Conservation (phyloP, 2,113 vertebrate genomes). For the Oenanthe melanoleuca region DNA sequence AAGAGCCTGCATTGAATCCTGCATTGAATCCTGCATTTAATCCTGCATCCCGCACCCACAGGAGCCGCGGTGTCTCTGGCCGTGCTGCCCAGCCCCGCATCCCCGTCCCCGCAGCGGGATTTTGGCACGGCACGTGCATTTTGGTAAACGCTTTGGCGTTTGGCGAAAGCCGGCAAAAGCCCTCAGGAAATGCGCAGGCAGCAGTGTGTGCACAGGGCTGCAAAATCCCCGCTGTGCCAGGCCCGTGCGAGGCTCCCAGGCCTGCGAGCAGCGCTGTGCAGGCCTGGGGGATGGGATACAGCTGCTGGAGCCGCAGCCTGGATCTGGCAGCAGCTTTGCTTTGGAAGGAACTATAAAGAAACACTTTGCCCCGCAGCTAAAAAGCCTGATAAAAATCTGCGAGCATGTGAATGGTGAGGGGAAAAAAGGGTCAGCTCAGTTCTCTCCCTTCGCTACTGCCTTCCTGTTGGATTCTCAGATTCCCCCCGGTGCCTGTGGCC, state of each 20-base stretch:
- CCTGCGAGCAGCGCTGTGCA: background rate
- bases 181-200: background rate
- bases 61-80: fast-evolving
- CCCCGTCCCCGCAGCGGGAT: fast-evolving
- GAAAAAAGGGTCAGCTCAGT: conserved; percentile 40
- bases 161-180: background rate
- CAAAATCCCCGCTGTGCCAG: background rate
- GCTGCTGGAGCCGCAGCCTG: conserved; percentile 17
- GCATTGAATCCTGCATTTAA: no score
- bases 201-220: fast-evolving
- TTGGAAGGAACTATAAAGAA: conserved; percentile 62
- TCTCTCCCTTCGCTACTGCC: background rate
- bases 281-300: conserved; percentile 37
- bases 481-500: background rate
- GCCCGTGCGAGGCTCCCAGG: background rate
- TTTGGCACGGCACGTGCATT: fast-evolving
- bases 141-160: background rate
- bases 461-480: background rate
- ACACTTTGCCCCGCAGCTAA: conserved; percentile 44
- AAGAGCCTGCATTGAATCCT: background rate
- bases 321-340: conserved; percentile 31
- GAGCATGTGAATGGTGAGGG: conserved; percentile 55
- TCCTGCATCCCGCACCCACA: background rate
- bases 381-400: conserved; percentile 63
- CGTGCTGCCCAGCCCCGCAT: fast-evolving